Percentiles rank a stretch among this genome's conserved stretches.
These are phyloP conservation scores for Catagonus wagneri DNA, from an alignment of 2,113 vertebrate genomes.

Conservation along the genomic window DNA sequence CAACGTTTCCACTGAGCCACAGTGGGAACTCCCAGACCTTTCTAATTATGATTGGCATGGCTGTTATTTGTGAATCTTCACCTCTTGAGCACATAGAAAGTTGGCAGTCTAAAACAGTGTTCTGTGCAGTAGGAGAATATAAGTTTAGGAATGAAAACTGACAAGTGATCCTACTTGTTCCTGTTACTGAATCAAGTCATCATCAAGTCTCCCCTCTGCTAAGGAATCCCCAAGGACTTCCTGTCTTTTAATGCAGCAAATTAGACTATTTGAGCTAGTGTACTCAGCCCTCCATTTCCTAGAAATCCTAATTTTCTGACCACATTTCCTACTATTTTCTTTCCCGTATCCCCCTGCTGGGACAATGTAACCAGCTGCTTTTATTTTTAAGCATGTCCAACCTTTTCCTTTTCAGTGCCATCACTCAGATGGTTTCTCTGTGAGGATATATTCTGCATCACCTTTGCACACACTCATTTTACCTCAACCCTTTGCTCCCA, in stretches of 20 bases:
- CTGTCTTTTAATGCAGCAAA: not conserved
- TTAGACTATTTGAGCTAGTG: not conserved
- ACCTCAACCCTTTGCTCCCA: not conserved
- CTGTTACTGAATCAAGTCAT: not conserved
- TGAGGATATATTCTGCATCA: not conserved
- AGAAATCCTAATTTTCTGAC: not conserved
- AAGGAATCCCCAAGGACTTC: not conserved
- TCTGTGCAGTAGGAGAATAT: not conserved
- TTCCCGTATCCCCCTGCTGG: not conserved
- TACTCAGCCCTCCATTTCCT: not conserved
- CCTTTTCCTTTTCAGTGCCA: not conserved
- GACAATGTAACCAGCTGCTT: not conserved
- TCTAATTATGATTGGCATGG: not conserved
- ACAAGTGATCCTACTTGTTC: not conserved
- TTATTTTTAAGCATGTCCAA: not conserved
- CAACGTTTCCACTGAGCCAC: too few species aligned
- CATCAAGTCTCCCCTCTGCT: not conserved
- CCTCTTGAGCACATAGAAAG: not conserved
- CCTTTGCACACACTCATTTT: not conserved
- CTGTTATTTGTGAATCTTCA: not conserved
- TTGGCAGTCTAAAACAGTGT: not conserved
- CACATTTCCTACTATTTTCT: not conserved
- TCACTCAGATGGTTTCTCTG: not conserved
- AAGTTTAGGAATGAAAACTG: not conserved
- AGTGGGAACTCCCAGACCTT: not conserved